A percentile compares a stretch with the other conserved stretches of the same genome.
Conservation (phyloP, 92 coral and sea anemone species). For the Chrysogorgia sp. region DNA sequence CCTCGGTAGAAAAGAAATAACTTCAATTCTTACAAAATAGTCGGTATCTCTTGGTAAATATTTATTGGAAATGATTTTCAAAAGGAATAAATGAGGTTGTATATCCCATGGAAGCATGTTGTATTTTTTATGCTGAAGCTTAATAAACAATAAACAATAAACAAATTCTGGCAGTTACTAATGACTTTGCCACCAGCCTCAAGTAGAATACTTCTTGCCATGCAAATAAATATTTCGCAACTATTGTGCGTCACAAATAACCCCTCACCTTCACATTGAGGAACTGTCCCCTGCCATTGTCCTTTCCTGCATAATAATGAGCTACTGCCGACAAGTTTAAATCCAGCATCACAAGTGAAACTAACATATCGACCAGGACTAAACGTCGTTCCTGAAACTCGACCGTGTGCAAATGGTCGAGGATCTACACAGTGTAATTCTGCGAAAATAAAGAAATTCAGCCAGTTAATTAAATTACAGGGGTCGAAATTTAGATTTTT, state of each 20-base stretch:
- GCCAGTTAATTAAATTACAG: neutral
- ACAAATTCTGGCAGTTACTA: neutral
- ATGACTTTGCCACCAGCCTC: neutral
- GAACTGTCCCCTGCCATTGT: slow-evolving; percentile 73
- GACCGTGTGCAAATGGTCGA: slow-evolving; percentile 86
- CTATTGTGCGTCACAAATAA: too few species aligned
- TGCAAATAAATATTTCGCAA: too few species aligned
- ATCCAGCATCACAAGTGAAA: slow-evolving; percentile 79
- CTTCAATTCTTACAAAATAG: too few species aligned
- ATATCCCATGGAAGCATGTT: too few species aligned
- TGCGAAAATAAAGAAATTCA: slow-evolving; percentile 20
- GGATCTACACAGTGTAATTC: slow-evolving; percentile 78
- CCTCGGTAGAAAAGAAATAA: too few species aligned
- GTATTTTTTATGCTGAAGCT: neutral
- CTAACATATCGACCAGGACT: slow-evolving; percentile 66
- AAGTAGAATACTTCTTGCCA: neutral
- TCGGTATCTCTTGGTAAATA: too few species aligned
- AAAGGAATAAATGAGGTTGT: too few species aligned
- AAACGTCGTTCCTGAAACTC: slow-evolving; percentile 51
- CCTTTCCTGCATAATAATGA: slow-evolving; percentile 71
- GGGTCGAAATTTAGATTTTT: too few species aligned
- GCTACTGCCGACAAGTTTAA: slow-evolving; percentile 61
- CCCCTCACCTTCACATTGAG: slow-evolving; percentile 75
- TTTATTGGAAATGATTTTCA: too few species aligned
- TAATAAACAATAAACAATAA: too few species aligned